A percentile compares a stretch with the other conserved stretches of the same genome.
Conservation (phyloP, 2,888 invertebrate species). For the Stramonita haemastoma region DNA sequence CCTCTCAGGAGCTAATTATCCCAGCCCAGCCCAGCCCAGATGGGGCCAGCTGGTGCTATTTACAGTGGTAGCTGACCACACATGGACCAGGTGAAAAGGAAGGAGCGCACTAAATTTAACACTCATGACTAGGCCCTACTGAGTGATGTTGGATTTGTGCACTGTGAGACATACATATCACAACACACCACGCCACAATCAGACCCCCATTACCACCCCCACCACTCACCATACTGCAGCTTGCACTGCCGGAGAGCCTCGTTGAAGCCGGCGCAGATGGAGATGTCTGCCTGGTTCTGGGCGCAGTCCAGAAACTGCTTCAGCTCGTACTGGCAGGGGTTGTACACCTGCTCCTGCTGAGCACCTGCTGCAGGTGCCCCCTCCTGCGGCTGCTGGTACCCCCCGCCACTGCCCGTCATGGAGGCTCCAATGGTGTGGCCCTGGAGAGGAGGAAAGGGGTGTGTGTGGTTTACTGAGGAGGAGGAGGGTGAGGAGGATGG, state of each 20-base stretch:
- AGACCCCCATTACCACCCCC: too few relatives aligned
- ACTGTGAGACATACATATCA: too few relatives aligned
- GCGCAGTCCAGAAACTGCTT: slow-evolving; percentile 98
- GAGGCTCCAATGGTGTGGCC: slow-evolving; percentile 95
- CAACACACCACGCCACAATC: too few relatives aligned
- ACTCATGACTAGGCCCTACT: too few relatives aligned
- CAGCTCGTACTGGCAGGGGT: slow-evolving; percentile 94
- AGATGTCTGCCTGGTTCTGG: slow-evolving; percentile 90
- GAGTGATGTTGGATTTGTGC: too few relatives aligned
- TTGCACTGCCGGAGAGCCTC: slow-evolving; percentile 98
- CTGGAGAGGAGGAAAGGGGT: slow-evolving; percentile 77
- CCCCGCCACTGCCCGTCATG: slow-evolving; percentile 89
- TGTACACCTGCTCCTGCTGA: slow-evolving; percentile 71
- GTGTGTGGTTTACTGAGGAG: background rate
- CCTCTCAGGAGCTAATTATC: too few relatives aligned
- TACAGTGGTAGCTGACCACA: too few relatives aligned
- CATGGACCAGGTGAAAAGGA: too few relatives aligned
- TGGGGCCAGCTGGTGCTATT: too few relatives aligned
- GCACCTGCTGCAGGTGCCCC: slow-evolving; percentile 48
- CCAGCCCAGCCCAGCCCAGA: too few relatives aligned
- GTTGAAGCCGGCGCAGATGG: slow-evolving; percentile 97
- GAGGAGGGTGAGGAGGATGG: background rate
- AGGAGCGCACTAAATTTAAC: too few relatives aligned
- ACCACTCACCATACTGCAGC: slow-evolving; percentile 83
- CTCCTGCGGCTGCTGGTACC: slow-evolving; percentile 81